Percentiles rank a stretch among this genome's conserved stretches.
These are phyloP conservation scores for Hyphantria cunea DNA, from an alignment of 1,140 invertebrate genomes.

Conservation along the genomic window DNA sequence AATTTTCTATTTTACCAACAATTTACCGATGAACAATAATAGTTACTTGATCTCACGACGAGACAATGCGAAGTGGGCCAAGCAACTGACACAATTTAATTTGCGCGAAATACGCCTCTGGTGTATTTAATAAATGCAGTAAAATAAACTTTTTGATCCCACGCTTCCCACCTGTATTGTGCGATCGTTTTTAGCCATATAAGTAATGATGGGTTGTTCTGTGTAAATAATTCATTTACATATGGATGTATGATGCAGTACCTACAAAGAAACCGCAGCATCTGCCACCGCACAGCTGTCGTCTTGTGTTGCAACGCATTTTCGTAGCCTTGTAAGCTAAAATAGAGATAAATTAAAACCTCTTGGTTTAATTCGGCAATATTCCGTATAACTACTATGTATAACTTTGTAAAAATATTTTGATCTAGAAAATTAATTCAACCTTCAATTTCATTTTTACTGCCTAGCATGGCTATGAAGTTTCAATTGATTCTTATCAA, in stretches of 20 bases:
- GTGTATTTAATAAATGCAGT: conserved; percentile 55
- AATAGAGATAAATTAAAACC: too few species aligned
- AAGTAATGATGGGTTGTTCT: conserved; percentile 18
- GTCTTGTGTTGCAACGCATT: conserved; percentile 17
- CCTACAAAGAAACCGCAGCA: conserved; percentile 27
- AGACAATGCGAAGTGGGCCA: conserved; percentile 74
- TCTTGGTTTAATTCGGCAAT: too few species aligned
- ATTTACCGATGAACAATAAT: conserved; percentile 62
- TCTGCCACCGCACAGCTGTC: conserved; percentile 31
- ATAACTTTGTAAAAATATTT: background rate
- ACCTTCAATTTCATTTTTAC: background rate
- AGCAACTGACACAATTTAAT: conserved; percentile 76
- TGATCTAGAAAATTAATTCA: conserved; percentile 3
- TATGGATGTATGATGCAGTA: conserved; percentile 12
- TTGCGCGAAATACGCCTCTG: conserved; percentile 59
- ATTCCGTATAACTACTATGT: background rate
- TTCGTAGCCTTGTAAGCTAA: background rate
- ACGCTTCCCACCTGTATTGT: conserved; percentile 52
- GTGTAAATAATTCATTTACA: conserved; percentile 29
- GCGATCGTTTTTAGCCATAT: conserved; percentile 22
- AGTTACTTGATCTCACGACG: conserved; percentile 63
- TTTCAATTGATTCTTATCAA: conserved; percentile 2
- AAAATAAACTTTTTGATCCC: conserved; percentile 50
- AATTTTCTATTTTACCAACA: conserved; percentile 69
- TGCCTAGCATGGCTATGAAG: background rate